Conservation (phyloP, 2,888 invertebrate species). For the Epirrita christyi region DNA sequence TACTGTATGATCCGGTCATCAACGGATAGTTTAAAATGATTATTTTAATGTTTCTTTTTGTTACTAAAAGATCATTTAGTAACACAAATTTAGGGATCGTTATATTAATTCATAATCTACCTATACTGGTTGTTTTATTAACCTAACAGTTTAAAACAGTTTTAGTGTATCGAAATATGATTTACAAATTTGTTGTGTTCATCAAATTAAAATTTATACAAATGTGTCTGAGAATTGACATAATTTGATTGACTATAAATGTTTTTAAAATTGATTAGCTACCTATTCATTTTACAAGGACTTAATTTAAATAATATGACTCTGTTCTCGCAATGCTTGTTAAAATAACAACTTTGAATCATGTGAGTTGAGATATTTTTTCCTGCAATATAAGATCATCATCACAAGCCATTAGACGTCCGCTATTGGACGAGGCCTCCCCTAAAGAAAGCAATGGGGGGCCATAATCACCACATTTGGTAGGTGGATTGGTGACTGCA, state of each 20-base stretch:
- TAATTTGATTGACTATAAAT: conserved; percentile 21
- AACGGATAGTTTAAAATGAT: too few relatives aligned
- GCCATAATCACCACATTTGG: too few relatives aligned
- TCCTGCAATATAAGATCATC: too few relatives aligned
- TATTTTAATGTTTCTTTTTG: too few relatives aligned
- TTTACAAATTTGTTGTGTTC: conserved; percentile 24
- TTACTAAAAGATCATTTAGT: too few relatives aligned
- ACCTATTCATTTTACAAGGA: conserved; percentile 7
- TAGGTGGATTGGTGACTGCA: too few relatives aligned
- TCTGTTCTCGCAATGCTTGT: neutral
- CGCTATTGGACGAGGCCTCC: too few relatives aligned
- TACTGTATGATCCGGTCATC: too few relatives aligned
- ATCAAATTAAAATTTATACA: conserved; percentile 26
- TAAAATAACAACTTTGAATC: too few relatives aligned
- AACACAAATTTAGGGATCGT: conserved; percentile 1
- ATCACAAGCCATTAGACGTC: too few relatives aligned
- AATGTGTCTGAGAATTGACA: conserved; percentile 11
- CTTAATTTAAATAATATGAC: neutral
- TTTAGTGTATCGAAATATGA: conserved; percentile 23
- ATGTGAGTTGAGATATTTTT: too few relatives aligned
- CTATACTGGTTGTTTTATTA: conserved; percentile 12
- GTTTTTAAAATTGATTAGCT: conserved; percentile 12
- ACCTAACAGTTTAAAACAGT: conserved; percentile 13
- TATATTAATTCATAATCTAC: conserved; percentile 7
- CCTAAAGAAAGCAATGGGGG: too few relatives aligned